Conservation (phyloP, 2,797 vertebrate genomes). For the Lithobates pipiens region DNA sequence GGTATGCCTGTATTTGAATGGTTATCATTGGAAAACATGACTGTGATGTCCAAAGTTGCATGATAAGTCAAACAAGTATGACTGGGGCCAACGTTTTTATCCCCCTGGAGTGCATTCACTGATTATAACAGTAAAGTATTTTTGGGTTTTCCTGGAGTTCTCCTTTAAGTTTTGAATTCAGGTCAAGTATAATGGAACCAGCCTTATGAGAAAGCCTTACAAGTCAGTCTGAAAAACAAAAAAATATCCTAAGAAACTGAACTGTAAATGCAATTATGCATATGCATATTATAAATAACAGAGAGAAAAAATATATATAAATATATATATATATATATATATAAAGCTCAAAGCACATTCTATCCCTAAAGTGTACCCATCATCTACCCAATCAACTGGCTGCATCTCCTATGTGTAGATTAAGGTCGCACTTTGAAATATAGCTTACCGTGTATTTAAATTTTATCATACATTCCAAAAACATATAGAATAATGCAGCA, state of each 20-base stretch:
- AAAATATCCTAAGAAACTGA: too few relatives aligned
- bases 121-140: too few relatives aligned
- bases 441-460: constrained; percentile 32
- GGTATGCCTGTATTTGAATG: too few relatives aligned
- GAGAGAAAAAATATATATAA: not conserved
- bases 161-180: not conserved
- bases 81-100: too few relatives aligned
- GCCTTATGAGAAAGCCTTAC: constrained; percentile 77
- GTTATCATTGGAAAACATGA: too few relatives aligned
- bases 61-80: too few relatives aligned
- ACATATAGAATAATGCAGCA: constrained; percentile 2
- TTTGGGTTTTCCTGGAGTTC: not conserved
- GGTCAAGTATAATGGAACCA: constrained; percentile 65
- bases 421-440: not conserved
- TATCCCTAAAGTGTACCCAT: not conserved
- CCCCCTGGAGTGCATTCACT: too few relatives aligned
- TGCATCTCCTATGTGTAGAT: not conserved
- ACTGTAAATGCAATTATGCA: not conserved
- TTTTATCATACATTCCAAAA: constrained; percentile 44
- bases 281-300: not conserved
- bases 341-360: not conserved
- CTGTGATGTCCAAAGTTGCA: too few relatives aligned
- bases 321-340: not conserved
- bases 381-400: not conserved
- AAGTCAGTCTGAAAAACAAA: constrained; percentile 54